Conservation (phyloP, 2,888 invertebrate species). For the Fissipunctia ypsillon region DNA sequence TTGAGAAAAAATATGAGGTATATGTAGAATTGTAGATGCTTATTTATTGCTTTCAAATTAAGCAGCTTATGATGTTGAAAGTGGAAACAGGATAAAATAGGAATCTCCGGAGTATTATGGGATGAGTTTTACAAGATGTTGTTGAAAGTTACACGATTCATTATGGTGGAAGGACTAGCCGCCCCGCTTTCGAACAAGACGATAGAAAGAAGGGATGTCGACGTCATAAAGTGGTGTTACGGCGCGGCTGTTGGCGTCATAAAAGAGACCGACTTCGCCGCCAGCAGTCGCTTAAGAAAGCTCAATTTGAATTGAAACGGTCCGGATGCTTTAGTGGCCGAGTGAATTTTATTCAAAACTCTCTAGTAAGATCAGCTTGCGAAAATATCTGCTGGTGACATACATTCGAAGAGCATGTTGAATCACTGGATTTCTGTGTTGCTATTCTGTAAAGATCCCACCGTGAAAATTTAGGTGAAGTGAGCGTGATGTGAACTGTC, state of each 20-base stretch:
- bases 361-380: slow-evolving; percentile 38
- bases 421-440: slow-evolving; percentile 16
- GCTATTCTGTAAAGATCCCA: too few relatives aligned
- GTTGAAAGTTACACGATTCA: slow-evolving; percentile 65
- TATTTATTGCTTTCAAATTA: slow-evolving; percentile 64
- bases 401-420: slow-evolving; percentile 20
- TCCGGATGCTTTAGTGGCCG: slow-evolving; percentile 69
- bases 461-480: too few relatives aligned
- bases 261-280: slow-evolving; percentile 78
- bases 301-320: slow-evolving; percentile 79
- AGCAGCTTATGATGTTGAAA: slow-evolving; percentile 45
- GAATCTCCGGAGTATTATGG: background rate
- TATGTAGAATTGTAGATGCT: slow-evolving; percentile 24
- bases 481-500: too few relatives aligned
- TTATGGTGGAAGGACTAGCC: slow-evolving; percentile 74
- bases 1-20: slow-evolving; percentile 50
- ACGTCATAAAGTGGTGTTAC: slow-evolving; percentile 84
- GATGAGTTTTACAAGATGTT: slow-evolving; percentile 31
- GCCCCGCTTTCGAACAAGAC: slow-evolving; percentile 81
- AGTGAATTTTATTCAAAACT: slow-evolving; percentile 72
- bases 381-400: slow-evolving; percentile 38
- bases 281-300: slow-evolving; percentile 71
- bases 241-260: slow-evolving; percentile 82
- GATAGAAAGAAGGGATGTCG: slow-evolving; percentile 78
- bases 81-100: slow-evolving; percentile 15